Conservation (phyloP, 2,888 invertebrate genomes). For the Abrostola tripartita region DNA sequence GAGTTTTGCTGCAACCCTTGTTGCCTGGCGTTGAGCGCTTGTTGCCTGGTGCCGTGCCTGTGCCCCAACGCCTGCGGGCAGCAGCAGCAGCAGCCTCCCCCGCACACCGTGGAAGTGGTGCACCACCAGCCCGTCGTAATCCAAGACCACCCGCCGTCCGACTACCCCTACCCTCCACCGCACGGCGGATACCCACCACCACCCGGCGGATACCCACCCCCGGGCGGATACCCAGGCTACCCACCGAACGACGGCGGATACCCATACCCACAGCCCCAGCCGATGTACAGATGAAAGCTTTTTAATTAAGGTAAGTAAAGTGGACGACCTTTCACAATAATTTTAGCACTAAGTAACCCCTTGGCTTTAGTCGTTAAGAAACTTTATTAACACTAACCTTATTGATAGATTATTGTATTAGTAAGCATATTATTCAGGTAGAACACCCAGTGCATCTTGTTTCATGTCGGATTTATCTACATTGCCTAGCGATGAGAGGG, state of each 20-base stretch:
- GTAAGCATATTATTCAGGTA: too few species aligned
- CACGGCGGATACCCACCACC: slow-evolving; percentile 66
- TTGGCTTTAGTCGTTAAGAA: slow-evolving; percentile 22
- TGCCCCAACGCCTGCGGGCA: slow-evolving; percentile 84
- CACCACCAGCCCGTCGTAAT: slow-evolving; percentile 77
- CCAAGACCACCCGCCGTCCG: slow-evolving; percentile 66
- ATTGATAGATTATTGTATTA: too few species aligned
- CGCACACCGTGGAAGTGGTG: slow-evolving; percentile 72
- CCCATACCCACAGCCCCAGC: slow-evolving; percentile 55
- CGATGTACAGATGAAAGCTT: slow-evolving; percentile 70
- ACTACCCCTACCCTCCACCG: slow-evolving; percentile 58
- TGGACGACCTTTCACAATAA: slow-evolving; percentile 65
- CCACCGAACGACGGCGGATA: slow-evolving; percentile 54
- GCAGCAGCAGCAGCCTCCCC: slow-evolving; percentile 74
- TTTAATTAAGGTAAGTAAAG: slow-evolving; percentile 65
- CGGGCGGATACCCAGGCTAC: slow-evolving; percentile 61
- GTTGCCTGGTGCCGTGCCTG: slow-evolving; percentile 81
- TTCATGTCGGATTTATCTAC: too few species aligned
- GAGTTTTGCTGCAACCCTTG: slow-evolving; percentile 82
- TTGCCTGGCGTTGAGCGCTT: slow-evolving; percentile 80
- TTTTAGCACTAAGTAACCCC: slow-evolving; percentile 6
- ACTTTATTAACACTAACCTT: slow-evolving; percentile 8
- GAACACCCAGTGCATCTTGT: too few species aligned
- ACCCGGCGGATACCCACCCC: slow-evolving; percentile 61
- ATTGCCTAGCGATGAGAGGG: too few species aligned